These are phyloP conservation scores for Diabrotica undecimpunctata DNA, from an alignment of 1,140 invertebrate genomes.

Conservation along the genomic window DNA sequence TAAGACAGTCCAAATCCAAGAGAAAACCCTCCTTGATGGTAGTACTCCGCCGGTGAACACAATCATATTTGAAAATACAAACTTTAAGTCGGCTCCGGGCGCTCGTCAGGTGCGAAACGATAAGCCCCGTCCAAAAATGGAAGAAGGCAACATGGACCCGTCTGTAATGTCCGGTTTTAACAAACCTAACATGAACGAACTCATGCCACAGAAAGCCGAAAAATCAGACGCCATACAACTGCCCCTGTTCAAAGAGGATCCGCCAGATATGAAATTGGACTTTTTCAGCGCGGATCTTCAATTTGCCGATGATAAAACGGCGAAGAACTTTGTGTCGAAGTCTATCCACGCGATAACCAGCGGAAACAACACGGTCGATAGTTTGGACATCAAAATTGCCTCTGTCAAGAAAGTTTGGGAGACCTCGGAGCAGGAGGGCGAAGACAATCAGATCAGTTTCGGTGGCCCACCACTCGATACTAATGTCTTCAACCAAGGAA, in stretches of 20 bases:
- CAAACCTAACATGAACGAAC: constrained; percentile 56
- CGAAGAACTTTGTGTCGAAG: constrained; percentile 55
- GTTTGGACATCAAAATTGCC: constrained; percentile 86
- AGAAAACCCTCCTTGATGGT: constrained; percentile 65
- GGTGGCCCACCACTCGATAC: constrained; percentile 40
- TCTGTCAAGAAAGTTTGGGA: constrained; percentile 92
- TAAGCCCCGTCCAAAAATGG: constrained; percentile 38
- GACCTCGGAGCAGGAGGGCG: constrained; percentile 67
- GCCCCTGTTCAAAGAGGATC: constrained; percentile 70
- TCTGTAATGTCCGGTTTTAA: constrained; percentile 50
- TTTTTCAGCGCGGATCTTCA: constrained; percentile 84
- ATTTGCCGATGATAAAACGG: constrained; percentile 70
- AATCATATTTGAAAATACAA: constrained; percentile 89
- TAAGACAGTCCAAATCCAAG: constrained; percentile 48
- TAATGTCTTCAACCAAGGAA: constrained; percentile 40
- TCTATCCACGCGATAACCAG: constrained; percentile 57
- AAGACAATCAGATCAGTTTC: constrained; percentile 48
- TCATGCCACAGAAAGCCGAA: constrained; percentile 51
- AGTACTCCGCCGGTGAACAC: constrained; percentile 78
- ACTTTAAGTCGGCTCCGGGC: constrained; percentile 69
- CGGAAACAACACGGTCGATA: constrained; percentile 50
- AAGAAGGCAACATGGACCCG: constrained; percentile 37
- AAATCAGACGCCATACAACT: constrained; percentile 57
- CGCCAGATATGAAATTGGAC: constrained; percentile 84
- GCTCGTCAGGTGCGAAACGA: constrained; percentile 41